A percentile compares a stretch with the other conserved stretches of the same genome.
Evolutionary conservation across 2,113 vertebrate species (phyloP).

Genomic region (Brachypteracias leptosomus): DNA sequence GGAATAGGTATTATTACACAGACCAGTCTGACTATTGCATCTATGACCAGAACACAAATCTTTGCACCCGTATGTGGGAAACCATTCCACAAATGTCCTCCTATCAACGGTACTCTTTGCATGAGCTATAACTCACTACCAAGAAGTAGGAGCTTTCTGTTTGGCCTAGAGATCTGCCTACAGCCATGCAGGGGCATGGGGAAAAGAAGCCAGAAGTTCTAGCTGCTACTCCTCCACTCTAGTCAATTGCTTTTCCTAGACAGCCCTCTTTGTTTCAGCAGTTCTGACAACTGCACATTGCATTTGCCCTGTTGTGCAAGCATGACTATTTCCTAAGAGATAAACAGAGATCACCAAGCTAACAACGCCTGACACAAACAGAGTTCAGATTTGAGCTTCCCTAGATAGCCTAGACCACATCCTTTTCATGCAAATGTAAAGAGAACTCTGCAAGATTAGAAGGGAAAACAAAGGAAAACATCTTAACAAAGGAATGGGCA

Average conservation of each 20-base stretch:
- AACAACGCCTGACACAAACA: conserved; percentile 39
- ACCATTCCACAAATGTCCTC: not conserved
- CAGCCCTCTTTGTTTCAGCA: conserved; percentile 5
- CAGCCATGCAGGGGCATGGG: not conserved
- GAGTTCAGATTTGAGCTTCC: conserved; percentile 5
- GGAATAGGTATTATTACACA: not conserved
- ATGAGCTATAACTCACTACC: not conserved
- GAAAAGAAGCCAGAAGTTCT: not conserved
- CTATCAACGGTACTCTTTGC: not conserved
- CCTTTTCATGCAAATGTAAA: not conserved
- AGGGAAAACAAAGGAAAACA: not conserved
- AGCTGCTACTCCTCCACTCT: not conserved
- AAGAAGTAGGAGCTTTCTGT: not conserved
- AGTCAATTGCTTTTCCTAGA: conserved; percentile 34
- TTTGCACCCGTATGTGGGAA: not conserved
- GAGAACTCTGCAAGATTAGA: not conserved
- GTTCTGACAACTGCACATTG: conserved; percentile 28
- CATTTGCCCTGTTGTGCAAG: conserved; percentile 51
- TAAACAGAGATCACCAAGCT: conserved; percentile 56
- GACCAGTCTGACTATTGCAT: not conserved
- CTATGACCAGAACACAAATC: not conserved
- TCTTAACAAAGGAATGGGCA: not conserved
- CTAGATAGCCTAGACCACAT: not conserved
- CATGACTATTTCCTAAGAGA: conserved; percentile 58
- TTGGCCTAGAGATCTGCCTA: not conserved